Percentiles rank a stretch among this genome's conserved stretches.
These are phyloP conservation scores for Sphaerophoria taeniata DNA, from an alignment of 2,888 invertebrate species.

Conservation along the genomic window DNA sequence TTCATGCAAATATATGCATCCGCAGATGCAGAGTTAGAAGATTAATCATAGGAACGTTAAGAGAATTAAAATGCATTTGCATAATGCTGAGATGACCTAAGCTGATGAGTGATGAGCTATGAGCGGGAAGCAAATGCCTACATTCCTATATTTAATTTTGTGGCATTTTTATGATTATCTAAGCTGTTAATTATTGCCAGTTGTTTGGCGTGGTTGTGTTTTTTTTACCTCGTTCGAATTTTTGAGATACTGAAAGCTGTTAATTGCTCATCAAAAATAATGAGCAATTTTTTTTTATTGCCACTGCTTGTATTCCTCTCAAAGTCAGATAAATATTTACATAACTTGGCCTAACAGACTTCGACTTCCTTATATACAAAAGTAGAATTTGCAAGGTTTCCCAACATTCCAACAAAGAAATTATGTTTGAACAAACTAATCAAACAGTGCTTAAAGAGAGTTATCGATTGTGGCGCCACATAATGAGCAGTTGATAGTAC, in stretches of 20 bases:
- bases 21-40: not conserved
- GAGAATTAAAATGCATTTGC: not conserved
- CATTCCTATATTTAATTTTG: slow-evolving; percentile 7
- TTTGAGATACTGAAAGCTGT: slow-evolving; percentile 2
- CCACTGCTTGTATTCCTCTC: not conserved
- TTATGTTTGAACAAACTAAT: too few relatives aligned
- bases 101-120: slow-evolving; percentile 23
- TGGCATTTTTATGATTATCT: slow-evolving; percentile 46
- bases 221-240: slow-evolving; percentile 10
- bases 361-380: not conserved
- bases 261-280: slow-evolving; percentile 61
- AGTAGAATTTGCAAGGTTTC: not conserved
- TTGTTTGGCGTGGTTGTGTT: slow-evolving; percentile 27
- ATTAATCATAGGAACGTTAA: slow-evolving; percentile 45
- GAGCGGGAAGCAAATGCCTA: slow-evolving; percentile 1
- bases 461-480: too few relatives aligned
- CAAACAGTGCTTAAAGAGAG: too few relatives aligned
- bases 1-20: slow-evolving; percentile 34
- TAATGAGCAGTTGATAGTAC: too few relatives aligned
- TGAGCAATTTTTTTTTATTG: slow-evolving; percentile 14
- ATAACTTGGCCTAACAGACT: not conserved
- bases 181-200: slow-evolving; percentile 27
- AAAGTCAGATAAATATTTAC: slow-evolving; percentile 10
- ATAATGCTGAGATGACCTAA: slow-evolving; percentile 53
- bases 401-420: not conserved